phyloP scores from a whole-genome alignment of 2,797 vertebrate species.

The Halcyon smyrnensis region DNA sequence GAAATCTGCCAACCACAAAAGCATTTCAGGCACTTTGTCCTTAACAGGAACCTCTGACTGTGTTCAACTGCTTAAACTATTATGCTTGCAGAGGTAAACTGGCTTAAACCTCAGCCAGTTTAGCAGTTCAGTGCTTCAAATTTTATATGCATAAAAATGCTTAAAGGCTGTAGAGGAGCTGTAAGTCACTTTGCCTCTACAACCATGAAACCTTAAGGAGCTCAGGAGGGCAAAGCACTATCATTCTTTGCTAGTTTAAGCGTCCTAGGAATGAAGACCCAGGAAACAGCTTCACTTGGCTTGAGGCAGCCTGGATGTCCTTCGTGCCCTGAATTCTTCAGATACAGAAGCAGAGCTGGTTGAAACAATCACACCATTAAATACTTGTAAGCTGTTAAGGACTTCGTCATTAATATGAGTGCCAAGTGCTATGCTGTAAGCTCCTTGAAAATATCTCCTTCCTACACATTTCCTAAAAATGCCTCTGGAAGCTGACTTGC shows the following conservation, averaged over 20 bases:
- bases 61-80: background rate
- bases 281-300: background rate
- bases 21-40: background rate
- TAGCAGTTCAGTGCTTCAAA: slow-evolving; percentile 16
- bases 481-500: background rate
- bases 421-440: background rate
- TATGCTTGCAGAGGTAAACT: slow-evolving; percentile 23
- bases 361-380: background rate
- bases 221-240: background rate
- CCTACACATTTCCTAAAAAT: background rate
- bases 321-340: background rate
- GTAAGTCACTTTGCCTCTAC: slow-evolving; percentile 38
- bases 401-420: background rate
- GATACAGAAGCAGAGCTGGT: background rate
- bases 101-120: slow-evolving; percentile 31
- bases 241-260: background rate
- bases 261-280: background rate
- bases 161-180: slow-evolving; percentile 18
- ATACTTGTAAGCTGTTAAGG: background rate
- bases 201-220: slow-evolving; percentile 5
- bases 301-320: background rate
- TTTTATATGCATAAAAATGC: slow-evolving; percentile 22
- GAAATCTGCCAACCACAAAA: background rate
- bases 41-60: background rate
- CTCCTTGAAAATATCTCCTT: background rate